Evolutionary conservation across 2,888 invertebrate genomes (phyloP).

Genomic region (Cryptocephalus primarius): DNA sequence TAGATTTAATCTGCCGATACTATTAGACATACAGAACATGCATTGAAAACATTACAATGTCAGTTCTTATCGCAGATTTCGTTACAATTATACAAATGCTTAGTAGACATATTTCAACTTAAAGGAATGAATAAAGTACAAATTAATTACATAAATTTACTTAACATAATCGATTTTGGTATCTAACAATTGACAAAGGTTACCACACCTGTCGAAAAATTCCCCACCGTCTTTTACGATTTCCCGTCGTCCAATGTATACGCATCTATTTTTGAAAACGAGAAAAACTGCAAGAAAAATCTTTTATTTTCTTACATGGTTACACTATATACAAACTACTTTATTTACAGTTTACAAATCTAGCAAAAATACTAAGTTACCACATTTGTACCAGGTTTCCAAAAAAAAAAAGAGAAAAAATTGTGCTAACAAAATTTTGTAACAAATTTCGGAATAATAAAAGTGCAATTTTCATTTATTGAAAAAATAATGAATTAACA

Average conservation of each 20-base stretch:
- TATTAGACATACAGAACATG: too few species aligned
- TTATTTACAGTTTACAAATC: conserved; percentile 28
- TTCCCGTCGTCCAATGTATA: not conserved
- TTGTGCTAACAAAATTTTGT: not conserved
- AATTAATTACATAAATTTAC: too few species aligned
- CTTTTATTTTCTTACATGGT: conserved; percentile 24
- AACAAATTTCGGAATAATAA: conserved; percentile 3
- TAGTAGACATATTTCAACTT: too few species aligned
- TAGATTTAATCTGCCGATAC: too few species aligned
- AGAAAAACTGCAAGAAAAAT: conserved; percentile 16
- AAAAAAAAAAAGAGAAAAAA: conserved; percentile 5
- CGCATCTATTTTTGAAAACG: not conserved
- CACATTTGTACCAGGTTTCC: conserved; percentile 28
- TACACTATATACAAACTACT: conserved; percentile 27
- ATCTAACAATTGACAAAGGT: too few species aligned
- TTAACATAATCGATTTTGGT: too few species aligned
- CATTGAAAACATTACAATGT: too few species aligned
- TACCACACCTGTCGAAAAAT: too few species aligned
- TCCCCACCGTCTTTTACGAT: too few species aligned
- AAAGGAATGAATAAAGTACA: too few species aligned
- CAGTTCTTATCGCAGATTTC: too few species aligned
- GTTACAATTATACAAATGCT: too few species aligned
- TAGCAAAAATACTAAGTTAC: conserved; percentile 27
- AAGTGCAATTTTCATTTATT: conserved; percentile 7
- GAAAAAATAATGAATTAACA: conserved; percentile 5